Conservation (phyloP, 1,140 invertebrate genomes). For the Brevipalpus yothersi region DNA sequence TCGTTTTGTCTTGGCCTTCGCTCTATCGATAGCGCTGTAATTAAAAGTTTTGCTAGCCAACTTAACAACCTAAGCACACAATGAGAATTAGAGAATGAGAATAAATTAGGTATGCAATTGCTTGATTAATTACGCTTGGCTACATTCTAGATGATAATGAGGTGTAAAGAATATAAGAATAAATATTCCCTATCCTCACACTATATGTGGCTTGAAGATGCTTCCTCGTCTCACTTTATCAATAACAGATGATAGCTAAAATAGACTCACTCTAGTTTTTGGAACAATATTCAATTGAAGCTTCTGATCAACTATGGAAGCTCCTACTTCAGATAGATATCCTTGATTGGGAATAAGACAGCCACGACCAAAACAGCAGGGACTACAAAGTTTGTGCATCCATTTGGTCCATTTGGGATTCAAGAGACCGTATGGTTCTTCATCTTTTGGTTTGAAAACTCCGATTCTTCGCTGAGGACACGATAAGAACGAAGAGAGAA, state of each 20-base stretch:
- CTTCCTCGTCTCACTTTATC: too few species aligned
- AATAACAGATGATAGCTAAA: too few species aligned
- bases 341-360: constrained; percentile 97
- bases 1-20: constrained; percentile 80
- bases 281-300: constrained; percentile 83
- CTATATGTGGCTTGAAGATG: too few species aligned
- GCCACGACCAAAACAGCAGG: constrained; percentile 93
- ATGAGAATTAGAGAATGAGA: not conserved
- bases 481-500: not conserved
- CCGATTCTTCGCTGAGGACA: constrained; percentile 61
- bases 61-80: constrained; percentile 47
- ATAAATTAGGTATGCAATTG: not conserved
- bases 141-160: too few species aligned
- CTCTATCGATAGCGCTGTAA: constrained; percentile 80
- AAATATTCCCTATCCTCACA: too few species aligned
- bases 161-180: too few species aligned
- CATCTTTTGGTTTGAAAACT: constrained; percentile 97
- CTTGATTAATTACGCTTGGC: too few species aligned
- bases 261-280: constrained; percentile 47
- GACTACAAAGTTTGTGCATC: constrained; percentile 97
- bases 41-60: constrained; percentile 95
- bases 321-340: constrained; percentile 90
- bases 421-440: constrained; percentile 89
- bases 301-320: constrained; percentile 79
- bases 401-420: constrained; percentile 99